Evolutionary conservation across 2,113 vertebrate genomes (phyloP).

Genomic region (Bolborhynchus lineola): DNA sequence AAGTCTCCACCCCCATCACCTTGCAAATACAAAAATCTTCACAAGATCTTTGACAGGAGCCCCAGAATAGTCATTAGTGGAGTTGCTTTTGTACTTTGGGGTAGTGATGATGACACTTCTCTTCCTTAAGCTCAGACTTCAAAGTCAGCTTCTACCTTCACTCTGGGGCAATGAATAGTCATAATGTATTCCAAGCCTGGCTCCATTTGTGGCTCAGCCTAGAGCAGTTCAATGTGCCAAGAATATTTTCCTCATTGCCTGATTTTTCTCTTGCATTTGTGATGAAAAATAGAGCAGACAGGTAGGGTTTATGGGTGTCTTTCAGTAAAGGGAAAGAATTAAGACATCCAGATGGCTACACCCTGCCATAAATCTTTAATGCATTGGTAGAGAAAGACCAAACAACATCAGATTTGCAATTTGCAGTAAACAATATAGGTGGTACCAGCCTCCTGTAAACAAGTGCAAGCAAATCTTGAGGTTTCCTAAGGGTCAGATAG

Average conservation of each 20-base stretch:
- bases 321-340: not conserved
- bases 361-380: not conserved
- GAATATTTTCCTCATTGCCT: not conserved
- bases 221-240: not conserved
- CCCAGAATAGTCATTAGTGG: no score
- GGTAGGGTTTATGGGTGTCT: not conserved
- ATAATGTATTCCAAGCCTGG: no score
- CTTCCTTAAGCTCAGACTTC: not conserved
- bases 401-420: not conserved
- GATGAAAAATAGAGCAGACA: not conserved
- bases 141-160: not conserved
- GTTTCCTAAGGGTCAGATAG: not conserved
- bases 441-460: not conserved
- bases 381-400: not conserved
- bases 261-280: not conserved
- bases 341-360: not conserved
- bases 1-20: not conserved
- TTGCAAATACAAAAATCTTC: not conserved
- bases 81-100: not conserved
- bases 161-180: not conserved
- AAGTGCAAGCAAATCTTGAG: conserved; percentile 5
- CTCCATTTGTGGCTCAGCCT: not conserved
- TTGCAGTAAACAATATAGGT: not conserved
- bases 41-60: not conserved
- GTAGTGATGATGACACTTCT: not conserved